Conservation (phyloP, 2,888 invertebrate genomes). For the Sarcophaga rosellei region DNA sequence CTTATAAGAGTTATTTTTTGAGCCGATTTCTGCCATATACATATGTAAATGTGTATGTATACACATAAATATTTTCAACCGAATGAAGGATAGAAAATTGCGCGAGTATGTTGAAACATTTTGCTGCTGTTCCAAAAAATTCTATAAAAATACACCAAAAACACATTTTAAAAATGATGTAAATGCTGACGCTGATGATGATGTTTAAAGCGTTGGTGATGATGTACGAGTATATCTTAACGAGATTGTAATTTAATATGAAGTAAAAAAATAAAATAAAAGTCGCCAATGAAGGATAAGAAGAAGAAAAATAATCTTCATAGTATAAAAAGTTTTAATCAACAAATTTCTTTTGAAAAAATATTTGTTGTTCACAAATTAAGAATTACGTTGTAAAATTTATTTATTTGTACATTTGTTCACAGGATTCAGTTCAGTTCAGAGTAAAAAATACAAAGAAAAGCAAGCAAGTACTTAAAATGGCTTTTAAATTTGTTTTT, state of each 20-base stretch:
- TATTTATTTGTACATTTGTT: slow-evolving; percentile 14
- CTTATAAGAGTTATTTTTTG: slow-evolving; percentile 24
- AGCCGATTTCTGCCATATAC: slow-evolving; percentile 24
- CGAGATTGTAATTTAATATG: slow-evolving; percentile 11
- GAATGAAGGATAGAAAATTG: not conserved
- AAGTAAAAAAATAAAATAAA: not conserved
- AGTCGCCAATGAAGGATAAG: not conserved
- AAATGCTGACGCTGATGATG: slow-evolving; percentile 15
- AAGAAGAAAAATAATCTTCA: not conserved
- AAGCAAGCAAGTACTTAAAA: not conserved
- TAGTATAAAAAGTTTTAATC: slow-evolving; percentile 49
- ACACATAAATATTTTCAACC: not conserved
- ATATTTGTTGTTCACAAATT: slow-evolving; percentile 18
- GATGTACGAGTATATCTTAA: slow-evolving; percentile 10
- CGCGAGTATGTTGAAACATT: not conserved
- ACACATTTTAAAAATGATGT: not conserved
- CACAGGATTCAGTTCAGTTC: not conserved
- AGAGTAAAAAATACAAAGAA: not conserved
- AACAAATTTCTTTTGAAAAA: slow-evolving; percentile 47
- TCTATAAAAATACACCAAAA: not conserved
- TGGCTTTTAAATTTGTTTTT: slow-evolving; percentile 10
- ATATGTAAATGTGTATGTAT: not conserved
- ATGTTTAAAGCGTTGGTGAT: not conserved
- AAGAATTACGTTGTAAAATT: slow-evolving; percentile 6
- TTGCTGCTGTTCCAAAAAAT: not conserved